phyloP scores from a whole-genome alignment of 1,140 invertebrate genomes.

The Neocloeon triangulifer region DNA sequence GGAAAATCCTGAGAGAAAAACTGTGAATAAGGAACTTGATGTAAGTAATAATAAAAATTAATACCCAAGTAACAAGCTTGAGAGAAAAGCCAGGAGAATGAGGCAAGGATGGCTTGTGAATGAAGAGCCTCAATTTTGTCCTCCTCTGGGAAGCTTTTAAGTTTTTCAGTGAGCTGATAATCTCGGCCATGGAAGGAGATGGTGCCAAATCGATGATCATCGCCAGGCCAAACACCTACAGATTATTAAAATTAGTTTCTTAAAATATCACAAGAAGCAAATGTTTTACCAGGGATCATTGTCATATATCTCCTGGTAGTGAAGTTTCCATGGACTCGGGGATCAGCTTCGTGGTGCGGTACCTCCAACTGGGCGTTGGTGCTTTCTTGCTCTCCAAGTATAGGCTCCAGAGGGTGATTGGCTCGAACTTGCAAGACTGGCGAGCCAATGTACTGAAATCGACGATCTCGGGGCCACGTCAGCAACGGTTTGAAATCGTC shows the following conservation, averaged over 20 bases:
- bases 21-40: too few relatives aligned
- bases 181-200: constrained; percentile 43
- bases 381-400: constrained; percentile 29
- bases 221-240: constrained; percentile 58
- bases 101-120: constrained; percentile 45
- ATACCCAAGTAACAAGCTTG: constrained; percentile 63
- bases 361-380: constrained; percentile 26
- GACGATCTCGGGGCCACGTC: constrained; percentile 29
- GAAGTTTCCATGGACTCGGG: constrained; percentile 27
- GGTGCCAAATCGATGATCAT: constrained; percentile 49
- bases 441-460: constrained; percentile 37
- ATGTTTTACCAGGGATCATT: constrained; percentile 41
- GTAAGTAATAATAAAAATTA: constrained; percentile 5
- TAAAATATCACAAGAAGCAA: too few relatives aligned
- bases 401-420: constrained; percentile 31
- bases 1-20: constrained; percentile 44
- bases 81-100: constrained; percentile 53
- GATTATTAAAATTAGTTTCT: too few relatives aligned
- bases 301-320: constrained; percentile 30
- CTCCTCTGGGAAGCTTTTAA: constrained; percentile 18
- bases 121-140: constrained; percentile 36
- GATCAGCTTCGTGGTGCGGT: constrained; percentile 28
- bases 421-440: constrained; percentile 40
- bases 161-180: constrained; percentile 22
- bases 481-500: constrained; percentile 17